These are phyloP conservation scores for Salminus brasiliensis DNA, from an alignment of 2,113 vertebrate species.

Conservation along the genomic window DNA sequence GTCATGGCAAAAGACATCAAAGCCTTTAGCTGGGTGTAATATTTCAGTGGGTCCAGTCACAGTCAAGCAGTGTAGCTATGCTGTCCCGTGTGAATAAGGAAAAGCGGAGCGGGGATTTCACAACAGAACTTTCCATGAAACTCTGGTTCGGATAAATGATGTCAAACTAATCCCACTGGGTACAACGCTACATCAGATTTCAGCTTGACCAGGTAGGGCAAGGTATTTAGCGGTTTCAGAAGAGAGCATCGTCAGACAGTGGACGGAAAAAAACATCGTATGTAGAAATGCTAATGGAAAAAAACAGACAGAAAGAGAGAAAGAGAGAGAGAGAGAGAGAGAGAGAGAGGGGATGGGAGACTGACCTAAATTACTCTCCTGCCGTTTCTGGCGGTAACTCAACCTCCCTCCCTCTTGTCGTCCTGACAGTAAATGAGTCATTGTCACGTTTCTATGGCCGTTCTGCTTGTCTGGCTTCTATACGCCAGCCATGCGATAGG, in stretches of 20 bases:
- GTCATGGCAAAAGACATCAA: background rate
- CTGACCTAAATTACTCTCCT: conserved; percentile 53
- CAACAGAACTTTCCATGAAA: background rate
- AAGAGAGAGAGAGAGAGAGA: conserved; percentile 1
- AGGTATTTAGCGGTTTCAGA: background rate
- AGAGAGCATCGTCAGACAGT: conserved; percentile 1
- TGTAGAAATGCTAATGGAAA: conserved; percentile 37
- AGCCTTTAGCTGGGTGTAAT: background rate
- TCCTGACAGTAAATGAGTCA: conserved; percentile 52
- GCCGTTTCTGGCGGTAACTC: conserved; percentile 53
- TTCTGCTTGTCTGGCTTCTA: conserved; percentile 35
- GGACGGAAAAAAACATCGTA: conserved; percentile 13
- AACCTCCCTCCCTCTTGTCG: conserved; percentile 44
- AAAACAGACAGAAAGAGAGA: conserved; percentile 4
- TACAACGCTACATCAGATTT: background rate
- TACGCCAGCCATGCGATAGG: background rate
- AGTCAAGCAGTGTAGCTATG: background rate
- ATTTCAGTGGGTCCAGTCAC: background rate
- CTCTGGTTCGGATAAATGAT: background rate
- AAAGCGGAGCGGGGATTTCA: background rate
- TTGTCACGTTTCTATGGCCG: conserved; percentile 38
- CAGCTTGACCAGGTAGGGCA: background rate
- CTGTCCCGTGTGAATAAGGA: background rate
- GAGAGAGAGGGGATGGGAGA: conserved; percentile 30
- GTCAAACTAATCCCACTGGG: background rate